Conservation (phyloP, 1,140 invertebrate species). For the Zeugodacus cucurbitae region DNA sequence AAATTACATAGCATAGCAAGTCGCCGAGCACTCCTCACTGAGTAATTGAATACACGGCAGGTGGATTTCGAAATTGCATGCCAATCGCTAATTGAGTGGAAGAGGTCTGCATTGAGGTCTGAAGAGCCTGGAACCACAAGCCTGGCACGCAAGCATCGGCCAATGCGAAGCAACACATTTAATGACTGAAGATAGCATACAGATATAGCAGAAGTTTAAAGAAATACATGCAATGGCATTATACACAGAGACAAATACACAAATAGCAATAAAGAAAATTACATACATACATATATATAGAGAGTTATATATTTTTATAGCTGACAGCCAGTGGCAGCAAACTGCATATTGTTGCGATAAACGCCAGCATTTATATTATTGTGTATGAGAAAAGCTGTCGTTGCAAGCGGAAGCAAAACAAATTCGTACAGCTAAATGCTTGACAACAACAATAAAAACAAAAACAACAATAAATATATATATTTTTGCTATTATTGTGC, state of each 20-base stretch:
- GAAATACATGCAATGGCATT: not conserved
- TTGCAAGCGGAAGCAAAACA: constrained; percentile 17
- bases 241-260: too few relatives aligned
- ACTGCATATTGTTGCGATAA: constrained; percentile 2
- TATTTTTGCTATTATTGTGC: not conserved
- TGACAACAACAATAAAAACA: not conserved
- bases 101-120: not conserved
- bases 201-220: not conserved
- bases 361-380: constrained; percentile 18
- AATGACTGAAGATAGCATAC: not conserved
- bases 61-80: constrained; percentile 32
- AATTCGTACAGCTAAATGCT: constrained; percentile 19
- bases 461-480: not conserved
- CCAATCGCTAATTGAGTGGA: constrained; percentile 28
- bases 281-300: not conserved
- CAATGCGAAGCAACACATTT: not conserved
- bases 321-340: not conserved
- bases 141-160: not conserved
- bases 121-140: not conserved
- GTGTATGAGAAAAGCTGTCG: not conserved
- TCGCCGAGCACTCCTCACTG: not conserved
- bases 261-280: not conserved
- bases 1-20: not conserved
- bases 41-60: constrained; percentile 23
- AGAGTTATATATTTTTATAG: too few relatives aligned